A percentile compares a stretch with the other conserved stretches of the same genome.
These are phyloP conservation scores for Ferrisia virgata DNA, from an alignment of 2,888 invertebrate species.

Conservation along the genomic window DNA sequence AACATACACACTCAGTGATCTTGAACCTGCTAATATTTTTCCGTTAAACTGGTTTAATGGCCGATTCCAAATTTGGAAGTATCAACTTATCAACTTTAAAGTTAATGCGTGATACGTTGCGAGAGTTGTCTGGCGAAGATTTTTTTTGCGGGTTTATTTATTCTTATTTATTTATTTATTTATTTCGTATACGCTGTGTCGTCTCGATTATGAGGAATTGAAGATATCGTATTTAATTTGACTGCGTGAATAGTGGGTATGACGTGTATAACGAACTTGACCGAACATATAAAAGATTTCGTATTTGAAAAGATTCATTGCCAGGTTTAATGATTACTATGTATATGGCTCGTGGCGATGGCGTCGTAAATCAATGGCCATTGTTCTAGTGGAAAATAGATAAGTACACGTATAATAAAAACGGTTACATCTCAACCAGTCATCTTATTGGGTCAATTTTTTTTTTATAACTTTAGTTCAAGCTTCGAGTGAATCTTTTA, in stretches of 20 bases:
- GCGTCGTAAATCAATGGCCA: conserved; percentile 4
- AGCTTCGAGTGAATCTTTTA: no score
- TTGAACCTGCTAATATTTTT: neutral
- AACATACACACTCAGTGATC: neutral
- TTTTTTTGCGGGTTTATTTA: neutral
- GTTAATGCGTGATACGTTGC: neutral
- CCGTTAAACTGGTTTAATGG: conserved; percentile 23
- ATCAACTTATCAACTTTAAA: neutral
- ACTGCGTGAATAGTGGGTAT: neutral
- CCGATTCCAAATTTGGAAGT: neutral
- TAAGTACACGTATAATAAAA: neutral
- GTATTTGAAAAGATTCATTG: conserved; percentile 8
- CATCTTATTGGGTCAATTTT: neutral
- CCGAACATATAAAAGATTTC: neutral
- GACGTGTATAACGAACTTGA: neutral
- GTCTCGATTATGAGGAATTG: neutral
- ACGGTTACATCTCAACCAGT: neutral
- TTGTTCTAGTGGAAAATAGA: neutral
- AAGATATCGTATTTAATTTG: neutral
- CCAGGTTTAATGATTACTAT: neutral
- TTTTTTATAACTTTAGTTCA: neutral
- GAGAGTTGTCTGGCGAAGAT: neutral
- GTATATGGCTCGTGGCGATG: neutral
- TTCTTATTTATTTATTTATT: no score
- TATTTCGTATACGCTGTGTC: neutral